phyloP scores from a whole-genome alignment of 2,797 vertebrate genomes.

The Brachyrhaphis roseni region DNA sequence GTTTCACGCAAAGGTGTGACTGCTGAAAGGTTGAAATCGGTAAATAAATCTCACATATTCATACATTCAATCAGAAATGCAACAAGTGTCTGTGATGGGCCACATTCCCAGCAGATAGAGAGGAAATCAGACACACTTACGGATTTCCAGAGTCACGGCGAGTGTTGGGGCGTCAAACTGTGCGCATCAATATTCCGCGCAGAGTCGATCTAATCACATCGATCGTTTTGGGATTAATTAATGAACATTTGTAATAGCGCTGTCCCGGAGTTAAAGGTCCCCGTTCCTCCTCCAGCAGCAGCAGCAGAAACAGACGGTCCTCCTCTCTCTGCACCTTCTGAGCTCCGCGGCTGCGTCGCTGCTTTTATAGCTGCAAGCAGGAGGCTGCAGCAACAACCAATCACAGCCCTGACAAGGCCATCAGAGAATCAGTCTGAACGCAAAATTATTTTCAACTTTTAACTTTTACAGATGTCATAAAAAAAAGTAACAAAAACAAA shows the following conservation, averaged over 20 bases:
- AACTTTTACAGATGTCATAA: neutral
- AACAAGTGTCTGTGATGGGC: neutral
- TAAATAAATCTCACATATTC: neutral
- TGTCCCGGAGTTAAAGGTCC: neutral
- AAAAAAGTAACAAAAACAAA: neutral
- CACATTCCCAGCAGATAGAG: neutral
- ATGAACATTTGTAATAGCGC: neutral
- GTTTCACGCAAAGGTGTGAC: neutral
- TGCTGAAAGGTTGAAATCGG: neutral
- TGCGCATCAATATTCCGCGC: constrained; percentile 52
- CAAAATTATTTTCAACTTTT: neutral
- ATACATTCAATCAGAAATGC: neutral
- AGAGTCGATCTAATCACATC: neutral
- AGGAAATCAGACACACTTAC: neutral
- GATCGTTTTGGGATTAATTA: neutral
- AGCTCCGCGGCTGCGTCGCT: constrained; percentile 14
- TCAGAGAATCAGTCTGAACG: neutral
- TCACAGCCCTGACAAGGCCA: constrained; percentile 39
- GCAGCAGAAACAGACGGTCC: neutral
- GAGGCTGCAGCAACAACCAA: constrained; percentile 63
- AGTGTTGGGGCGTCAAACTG: neutral
- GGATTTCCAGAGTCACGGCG: neutral
- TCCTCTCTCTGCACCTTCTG: constrained; percentile 13
- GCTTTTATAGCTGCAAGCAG: constrained; percentile 56
- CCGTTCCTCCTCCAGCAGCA: neutral